Percentiles rank a stretch among this genome's conserved stretches.
phyloP scores from a whole-genome alignment of 2,113 vertebrate species.

The Sisor rabdophorus region DNA sequence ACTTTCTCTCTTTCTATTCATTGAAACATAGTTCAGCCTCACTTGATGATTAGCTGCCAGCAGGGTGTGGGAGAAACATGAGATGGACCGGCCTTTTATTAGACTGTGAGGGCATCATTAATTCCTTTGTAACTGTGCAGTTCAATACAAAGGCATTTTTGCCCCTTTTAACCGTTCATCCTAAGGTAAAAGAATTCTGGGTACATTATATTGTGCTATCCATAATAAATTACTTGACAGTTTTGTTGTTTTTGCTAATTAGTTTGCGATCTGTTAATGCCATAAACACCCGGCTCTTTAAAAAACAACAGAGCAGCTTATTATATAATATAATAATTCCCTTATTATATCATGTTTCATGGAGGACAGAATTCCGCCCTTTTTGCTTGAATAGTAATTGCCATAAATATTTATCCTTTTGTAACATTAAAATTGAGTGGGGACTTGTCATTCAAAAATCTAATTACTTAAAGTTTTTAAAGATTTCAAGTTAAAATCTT shows the following conservation, averaged over 20 bases:
- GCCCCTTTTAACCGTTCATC: neutral
- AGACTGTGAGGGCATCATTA: slow-evolving; percentile 11
- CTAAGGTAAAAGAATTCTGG: neutral
- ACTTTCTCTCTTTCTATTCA: neutral
- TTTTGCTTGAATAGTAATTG: too few relatives aligned
- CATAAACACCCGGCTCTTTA: neutral
- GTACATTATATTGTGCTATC: neutral
- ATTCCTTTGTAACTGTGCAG: neutral
- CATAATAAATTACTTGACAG: slow-evolving; percentile 12
- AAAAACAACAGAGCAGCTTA: neutral
- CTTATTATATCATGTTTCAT: neutral
- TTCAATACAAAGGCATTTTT: neutral
- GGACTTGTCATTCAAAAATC: too few relatives aligned
- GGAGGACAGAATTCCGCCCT: neutral
- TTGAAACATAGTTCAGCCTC: neutral
- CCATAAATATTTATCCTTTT: neutral
- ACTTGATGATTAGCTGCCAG: neutral
- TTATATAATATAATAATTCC: neutral
- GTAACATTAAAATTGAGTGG: neutral
- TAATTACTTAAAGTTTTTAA: too few relatives aligned
- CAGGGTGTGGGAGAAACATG: slow-evolving; percentile 4
- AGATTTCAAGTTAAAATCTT: too few relatives aligned
- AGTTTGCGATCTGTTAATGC: slow-evolving; percentile 7
- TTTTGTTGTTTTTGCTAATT: slow-evolving; percentile 4
- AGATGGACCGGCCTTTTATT: slow-evolving; percentile 4